These are phyloP conservation scores for Limnothrissa miodon DNA, from an alignment of 2,113 vertebrate species.

Conservation along the genomic window DNA sequence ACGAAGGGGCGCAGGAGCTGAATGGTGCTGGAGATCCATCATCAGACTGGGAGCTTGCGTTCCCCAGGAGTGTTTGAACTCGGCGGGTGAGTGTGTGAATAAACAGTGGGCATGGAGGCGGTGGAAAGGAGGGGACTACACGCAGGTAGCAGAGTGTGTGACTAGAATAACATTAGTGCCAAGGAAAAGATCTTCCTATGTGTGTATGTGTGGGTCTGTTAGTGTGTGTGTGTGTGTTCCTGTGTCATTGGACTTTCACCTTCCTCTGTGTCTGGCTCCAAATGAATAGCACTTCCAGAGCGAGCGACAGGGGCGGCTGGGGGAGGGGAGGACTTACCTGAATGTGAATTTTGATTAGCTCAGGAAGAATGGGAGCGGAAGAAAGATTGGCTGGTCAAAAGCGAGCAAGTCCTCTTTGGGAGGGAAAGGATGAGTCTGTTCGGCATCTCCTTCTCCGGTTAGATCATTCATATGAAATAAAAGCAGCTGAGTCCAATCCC, in stretches of 20 bases:
- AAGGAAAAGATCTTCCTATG: constrained; percentile 15
- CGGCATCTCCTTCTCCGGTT: neutral
- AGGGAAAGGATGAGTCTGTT: neutral
- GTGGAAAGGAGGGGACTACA: constrained; percentile 10
- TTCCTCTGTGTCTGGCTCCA: constrained; percentile 12
- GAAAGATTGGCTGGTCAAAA: constrained; percentile 8
- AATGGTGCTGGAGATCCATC: neutral
- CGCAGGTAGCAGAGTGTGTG: constrained; percentile 31
- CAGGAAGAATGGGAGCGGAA: neutral
- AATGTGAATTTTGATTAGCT: constrained; percentile 16
- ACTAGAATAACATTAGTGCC: constrained; percentile 42
- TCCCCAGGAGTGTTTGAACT: constrained; percentile 34
- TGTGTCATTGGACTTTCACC: constrained; percentile 28
- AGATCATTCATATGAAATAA: constrained; percentile 3
- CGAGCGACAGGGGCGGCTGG: constrained; percentile 8
- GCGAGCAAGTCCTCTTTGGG: neutral
- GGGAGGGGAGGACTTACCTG: constrained; percentile 6
- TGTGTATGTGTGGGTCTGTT: neutral
- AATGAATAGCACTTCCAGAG: constrained; percentile 5
- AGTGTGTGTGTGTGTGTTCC: neutral
- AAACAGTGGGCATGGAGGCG: constrained; percentile 27
- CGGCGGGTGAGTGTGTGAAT: constrained; percentile 28
- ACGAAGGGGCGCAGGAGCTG: neutral
- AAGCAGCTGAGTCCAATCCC: neutral
- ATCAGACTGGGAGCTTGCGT: neutral